These are phyloP conservation scores for Stenurella melanura DNA, from an alignment of 2,888 invertebrate genomes.

Conservation along the genomic window DNA sequence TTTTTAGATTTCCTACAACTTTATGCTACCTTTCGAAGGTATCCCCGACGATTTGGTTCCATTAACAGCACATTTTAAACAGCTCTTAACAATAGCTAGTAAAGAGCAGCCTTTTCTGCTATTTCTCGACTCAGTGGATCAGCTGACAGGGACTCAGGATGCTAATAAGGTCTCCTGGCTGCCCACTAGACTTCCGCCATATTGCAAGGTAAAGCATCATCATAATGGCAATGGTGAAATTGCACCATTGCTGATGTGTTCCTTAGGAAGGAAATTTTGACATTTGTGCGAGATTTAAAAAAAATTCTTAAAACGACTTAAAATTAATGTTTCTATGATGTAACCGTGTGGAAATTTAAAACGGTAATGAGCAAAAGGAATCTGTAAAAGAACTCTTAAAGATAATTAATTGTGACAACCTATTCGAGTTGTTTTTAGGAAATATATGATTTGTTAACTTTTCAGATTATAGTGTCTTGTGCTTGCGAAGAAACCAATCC, in stretches of 20 bases:
- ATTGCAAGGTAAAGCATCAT: conserved; percentile 84
- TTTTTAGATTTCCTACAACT: conserved; percentile 91
- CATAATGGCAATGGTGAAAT: too few species aligned
- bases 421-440: too few species aligned
- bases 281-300: too few species aligned
- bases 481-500: conserved; percentile 91
- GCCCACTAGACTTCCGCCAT: conserved; percentile 90
- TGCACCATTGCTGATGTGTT: too few species aligned
- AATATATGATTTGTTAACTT: conserved; percentile 27
- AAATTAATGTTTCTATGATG: too few species aligned
- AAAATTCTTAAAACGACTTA: too few species aligned
- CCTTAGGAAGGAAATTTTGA: too few species aligned
- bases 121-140: conserved; percentile 97
- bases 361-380: too few species aligned
- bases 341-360: too few species aligned
- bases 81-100: conserved; percentile 88
- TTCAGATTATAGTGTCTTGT: conserved; percentile 91
- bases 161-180: conserved; percentile 98
- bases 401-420: too few species aligned
- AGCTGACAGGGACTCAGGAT: conserved; percentile 94
- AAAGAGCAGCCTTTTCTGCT: conserved; percentile 90
- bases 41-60: conserved; percentile 98
- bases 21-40: conserved; percentile 91
- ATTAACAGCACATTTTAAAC: conserved; percentile 96
- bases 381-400: too few species aligned